phyloP scores from a whole-genome alignment of 2,113 vertebrate species.

The Labrus mixtus region DNA sequence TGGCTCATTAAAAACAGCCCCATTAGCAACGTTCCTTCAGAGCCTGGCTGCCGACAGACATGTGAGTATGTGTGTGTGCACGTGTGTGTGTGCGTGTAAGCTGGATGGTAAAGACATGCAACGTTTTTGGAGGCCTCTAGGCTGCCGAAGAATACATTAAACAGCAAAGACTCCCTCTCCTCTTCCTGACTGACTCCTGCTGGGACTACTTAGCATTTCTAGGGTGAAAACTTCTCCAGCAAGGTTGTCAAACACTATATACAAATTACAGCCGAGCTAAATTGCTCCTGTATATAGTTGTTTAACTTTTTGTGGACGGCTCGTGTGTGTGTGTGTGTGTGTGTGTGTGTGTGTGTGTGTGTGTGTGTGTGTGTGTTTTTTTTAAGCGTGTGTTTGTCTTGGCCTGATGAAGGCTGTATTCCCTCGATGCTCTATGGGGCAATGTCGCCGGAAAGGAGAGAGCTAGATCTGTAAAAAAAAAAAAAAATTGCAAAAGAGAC shows the following conservation, averaged over 20 bases:
- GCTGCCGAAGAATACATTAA: conserved; percentile 83
- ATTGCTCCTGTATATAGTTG: conserved; percentile 75
- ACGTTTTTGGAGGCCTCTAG: conserved; percentile 78
- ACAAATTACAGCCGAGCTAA: conserved; percentile 75
- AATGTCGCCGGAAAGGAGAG: conserved; percentile 62
- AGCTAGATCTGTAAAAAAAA: conserved; percentile 64
- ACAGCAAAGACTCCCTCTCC: conserved; percentile 77
- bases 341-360: no score
- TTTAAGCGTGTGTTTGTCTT: conserved; percentile 70
- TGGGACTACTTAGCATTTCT: conserved; percentile 83
- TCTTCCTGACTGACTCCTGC: conserved; percentile 82
- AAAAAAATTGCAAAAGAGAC: conserved; percentile 66
- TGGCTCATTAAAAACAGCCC: conserved; percentile 84
- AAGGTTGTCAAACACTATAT: conserved; percentile 81
- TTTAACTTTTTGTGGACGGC: conserved; percentile 70
- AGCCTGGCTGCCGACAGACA: conserved; percentile 78
- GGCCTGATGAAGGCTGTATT: conserved; percentile 68
- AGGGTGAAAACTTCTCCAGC: conserved; percentile 79
- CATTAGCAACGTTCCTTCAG: conserved; percentile 81
- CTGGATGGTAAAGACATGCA: conserved; percentile 72
- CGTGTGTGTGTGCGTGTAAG: conserved; percentile 47
- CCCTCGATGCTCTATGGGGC: conserved; percentile 59
- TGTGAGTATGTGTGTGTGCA: conserved; percentile 32
- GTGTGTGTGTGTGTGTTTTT: no score
- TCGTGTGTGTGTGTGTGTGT: conserved; percentile 48